A percentile compares a stretch with the other conserved stretches of the same genome.
Evolutionary conservation across 2,797 vertebrate species (phyloP).

Genomic region (Fistularia commersonii): DNA sequence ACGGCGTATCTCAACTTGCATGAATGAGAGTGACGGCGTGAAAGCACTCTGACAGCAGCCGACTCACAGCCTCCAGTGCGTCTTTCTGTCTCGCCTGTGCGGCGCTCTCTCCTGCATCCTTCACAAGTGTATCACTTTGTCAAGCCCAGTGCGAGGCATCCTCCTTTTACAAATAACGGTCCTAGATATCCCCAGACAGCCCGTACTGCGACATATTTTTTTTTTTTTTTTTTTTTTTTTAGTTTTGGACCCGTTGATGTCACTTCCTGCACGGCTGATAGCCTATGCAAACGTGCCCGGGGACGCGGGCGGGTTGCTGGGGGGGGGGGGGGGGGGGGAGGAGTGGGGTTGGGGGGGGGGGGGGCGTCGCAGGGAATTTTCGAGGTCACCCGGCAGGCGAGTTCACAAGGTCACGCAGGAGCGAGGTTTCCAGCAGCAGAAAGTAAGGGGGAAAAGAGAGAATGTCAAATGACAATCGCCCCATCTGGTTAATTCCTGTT

Average conservation of each 20-base stretch:
- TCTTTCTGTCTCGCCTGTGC: constrained; percentile 51
- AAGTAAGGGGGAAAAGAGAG: constrained; percentile 26
- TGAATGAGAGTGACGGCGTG: constrained; percentile 62
- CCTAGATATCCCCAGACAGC: constrained; percentile 59
- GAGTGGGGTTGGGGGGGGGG: not conserved
- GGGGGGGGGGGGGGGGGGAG: constrained; percentile 44
- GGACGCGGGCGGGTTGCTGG: constrained; percentile 30
- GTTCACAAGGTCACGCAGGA: constrained; percentile 66
- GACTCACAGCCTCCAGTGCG: constrained; percentile 65
- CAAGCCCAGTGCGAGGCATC: constrained; percentile 46
- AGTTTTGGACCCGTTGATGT: constrained; percentile 78
- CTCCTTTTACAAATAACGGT: constrained; percentile 38
- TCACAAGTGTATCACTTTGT: constrained; percentile 47
- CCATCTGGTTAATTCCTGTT: constrained; percentile 28
- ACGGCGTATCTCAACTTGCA: constrained; percentile 65
- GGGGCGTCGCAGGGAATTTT: constrained; percentile 28
- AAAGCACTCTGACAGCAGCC: constrained; percentile 60
- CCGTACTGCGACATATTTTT: constrained; percentile 71
- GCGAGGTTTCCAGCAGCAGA: constrained; percentile 21
- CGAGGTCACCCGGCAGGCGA: constrained; percentile 46
- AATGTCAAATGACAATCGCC: constrained; percentile 49
- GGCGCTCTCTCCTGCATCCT: constrained; percentile 53
- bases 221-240: constrained; percentile 35
- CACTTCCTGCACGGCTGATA: constrained; percentile 75
- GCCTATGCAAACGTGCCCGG: constrained; percentile 41